These are phyloP conservation scores for Rhipidura dahli DNA, from an alignment of 2,113 vertebrate genomes.

Conservation along the genomic window DNA sequence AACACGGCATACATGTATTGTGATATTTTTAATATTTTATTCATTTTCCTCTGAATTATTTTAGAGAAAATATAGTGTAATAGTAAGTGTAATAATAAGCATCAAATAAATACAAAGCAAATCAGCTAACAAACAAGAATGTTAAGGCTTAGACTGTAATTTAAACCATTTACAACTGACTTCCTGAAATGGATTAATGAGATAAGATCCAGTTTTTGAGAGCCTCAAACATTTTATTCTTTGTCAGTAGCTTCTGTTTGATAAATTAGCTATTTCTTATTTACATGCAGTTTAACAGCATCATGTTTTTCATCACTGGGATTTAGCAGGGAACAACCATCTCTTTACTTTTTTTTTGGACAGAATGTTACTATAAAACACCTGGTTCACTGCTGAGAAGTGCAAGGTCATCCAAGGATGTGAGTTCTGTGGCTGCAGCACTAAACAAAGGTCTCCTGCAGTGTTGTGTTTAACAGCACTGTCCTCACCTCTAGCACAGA, in stretches of 20 bases:
- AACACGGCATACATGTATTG: not conserved
- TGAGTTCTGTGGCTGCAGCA: not conserved
- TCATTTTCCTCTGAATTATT: not conserved
- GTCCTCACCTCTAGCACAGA: not conserved
- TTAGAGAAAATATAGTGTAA: not conserved
- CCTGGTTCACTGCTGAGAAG: not conserved
- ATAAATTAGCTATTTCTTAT: not conserved
- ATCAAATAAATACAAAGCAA: not conserved
- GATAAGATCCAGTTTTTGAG: not conserved
- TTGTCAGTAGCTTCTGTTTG: not conserved
- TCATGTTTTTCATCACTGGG: not conserved
- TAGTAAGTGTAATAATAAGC: not conserved
- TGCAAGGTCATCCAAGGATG: accelerated
- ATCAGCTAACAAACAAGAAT: not conserved
- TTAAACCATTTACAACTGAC: not conserved
- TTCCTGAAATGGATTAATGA: not conserved
- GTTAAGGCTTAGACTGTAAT: not conserved
- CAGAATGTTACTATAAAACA: not conserved
- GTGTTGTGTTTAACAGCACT: not conserved
- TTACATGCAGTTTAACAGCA: not conserved
- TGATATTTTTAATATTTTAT: not conserved
- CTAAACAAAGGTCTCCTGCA: not conserved
- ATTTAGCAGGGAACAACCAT: not conserved
- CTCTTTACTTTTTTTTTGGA: not conserved
- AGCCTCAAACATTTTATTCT: not conserved